Conservation (phyloP, 2,797 vertebrate species). For the Ctenochaetus hawaiiensis region DNA sequence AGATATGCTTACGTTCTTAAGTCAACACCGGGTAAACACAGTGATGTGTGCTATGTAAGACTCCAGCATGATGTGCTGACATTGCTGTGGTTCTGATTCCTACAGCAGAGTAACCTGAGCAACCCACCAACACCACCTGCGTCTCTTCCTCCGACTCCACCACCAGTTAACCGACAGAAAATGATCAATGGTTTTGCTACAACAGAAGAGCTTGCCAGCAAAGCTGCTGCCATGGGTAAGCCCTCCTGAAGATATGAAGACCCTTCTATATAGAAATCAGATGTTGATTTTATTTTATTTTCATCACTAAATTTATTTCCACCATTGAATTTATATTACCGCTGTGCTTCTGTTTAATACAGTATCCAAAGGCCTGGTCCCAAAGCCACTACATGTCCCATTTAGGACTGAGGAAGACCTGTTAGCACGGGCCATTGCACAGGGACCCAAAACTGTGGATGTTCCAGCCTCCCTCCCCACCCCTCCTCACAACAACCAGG, state of each 20-base stretch:
- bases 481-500: conserved; percentile 98
- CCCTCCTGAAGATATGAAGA: conserved; percentile 65
- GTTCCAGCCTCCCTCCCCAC: conserved; percentile 98
- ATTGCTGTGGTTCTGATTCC: conserved; percentile 48
- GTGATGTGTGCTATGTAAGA: neutral
- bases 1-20: conserved; percentile 20
- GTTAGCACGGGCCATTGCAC: conserved; percentile 92
- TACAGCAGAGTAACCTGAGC: conserved; percentile 98
- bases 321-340: neutral
- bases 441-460: conserved; percentile 97
- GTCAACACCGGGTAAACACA: conserved; percentile 6
- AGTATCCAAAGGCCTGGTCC: conserved; percentile 94
- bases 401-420: conserved; percentile 96
- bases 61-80: conserved; percentile 41
- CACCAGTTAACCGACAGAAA: conserved; percentile 97
- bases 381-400: conserved; percentile 93
- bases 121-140: conserved; percentile 99
- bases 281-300: neutral
- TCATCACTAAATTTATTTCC: too few relatives aligned
- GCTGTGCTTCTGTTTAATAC: conserved; percentile 35
- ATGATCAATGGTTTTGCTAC: conserved; percentile 98
- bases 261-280: neutral
- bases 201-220: conserved; percentile 95
- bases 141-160: conserved; percentile 97
- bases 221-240: conserved; percentile 91